phyloP scores from a whole-genome alignment of 2,797 vertebrate genomes.

The Cryptoblepharus egeriae region DNA sequence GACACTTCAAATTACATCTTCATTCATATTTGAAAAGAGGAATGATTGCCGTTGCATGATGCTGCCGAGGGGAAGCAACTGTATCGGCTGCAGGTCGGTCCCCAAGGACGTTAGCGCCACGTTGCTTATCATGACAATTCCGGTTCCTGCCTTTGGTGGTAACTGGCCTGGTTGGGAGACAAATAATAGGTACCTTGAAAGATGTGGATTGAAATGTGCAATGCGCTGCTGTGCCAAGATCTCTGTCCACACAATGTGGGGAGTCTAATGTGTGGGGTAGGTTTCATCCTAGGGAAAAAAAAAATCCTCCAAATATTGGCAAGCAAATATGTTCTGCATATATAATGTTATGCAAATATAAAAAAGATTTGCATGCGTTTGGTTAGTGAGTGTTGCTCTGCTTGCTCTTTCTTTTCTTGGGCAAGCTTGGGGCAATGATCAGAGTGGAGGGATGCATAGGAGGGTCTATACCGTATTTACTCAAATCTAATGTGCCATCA shows the following conservation, averaged over 20 bases:
- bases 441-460: neutral
- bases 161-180: neutral
- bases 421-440: neutral
- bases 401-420: no score
- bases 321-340: no score
- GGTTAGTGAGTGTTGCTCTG: neutral
- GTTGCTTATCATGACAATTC: neutral
- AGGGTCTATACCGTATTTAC: no score
- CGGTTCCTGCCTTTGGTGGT: neutral
- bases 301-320: neutral
- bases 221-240: neutral
- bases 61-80: neutral
- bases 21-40: slow-evolving; percentile 33
- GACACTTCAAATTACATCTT: slow-evolving; percentile 24
- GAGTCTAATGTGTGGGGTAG: no score
- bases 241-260: neutral
- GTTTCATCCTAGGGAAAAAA: no score
- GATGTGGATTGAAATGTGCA: neutral
- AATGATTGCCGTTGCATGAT: neutral
- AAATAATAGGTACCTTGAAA: neutral
- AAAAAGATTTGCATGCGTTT: neutral
- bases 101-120: neutral
- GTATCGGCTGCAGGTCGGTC: no score
- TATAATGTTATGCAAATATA: neutral
- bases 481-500: no score